These are phyloP conservation scores for Maniola jurtina DNA, from an alignment of 1,140 invertebrate genomes.

Conservation along the genomic window DNA sequence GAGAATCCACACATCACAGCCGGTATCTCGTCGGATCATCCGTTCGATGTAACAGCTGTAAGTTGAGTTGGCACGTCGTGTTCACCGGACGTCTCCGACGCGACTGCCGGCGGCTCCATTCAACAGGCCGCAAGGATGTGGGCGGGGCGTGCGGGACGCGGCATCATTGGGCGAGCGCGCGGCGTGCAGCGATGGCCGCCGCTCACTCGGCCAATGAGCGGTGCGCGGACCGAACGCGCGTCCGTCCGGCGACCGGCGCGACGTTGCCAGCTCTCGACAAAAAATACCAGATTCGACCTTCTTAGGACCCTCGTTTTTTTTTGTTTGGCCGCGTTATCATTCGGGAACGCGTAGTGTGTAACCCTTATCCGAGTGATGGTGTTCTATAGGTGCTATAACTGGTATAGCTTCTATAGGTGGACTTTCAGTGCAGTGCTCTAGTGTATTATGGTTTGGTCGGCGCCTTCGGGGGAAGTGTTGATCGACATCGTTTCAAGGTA, in stretches of 20 bases:
- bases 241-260: slow-evolving; percentile 65
- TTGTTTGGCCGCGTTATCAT: slow-evolving; percentile 76
- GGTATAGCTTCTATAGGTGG: slow-evolving; percentile 5
- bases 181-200: slow-evolving; percentile 68
- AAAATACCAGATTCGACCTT: slow-evolving; percentile 77
- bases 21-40: slow-evolving; percentile 16
- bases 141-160: slow-evolving; percentile 74
- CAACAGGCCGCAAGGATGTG: slow-evolving; percentile 65
- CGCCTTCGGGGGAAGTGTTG: slow-evolving; percentile 69
- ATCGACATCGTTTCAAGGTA: slow-evolving; percentile 73
- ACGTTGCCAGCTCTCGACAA: slow-evolving; percentile 73
- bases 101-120: slow-evolving; percentile 66
- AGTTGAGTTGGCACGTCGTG: slow-evolving; percentile 21
- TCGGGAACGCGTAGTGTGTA: slow-evolving; percentile 56
- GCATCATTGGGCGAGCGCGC: slow-evolving; percentile 63
- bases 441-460: slow-evolving; percentile 75
- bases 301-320: slow-evolving; percentile 75
- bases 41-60: background rate
- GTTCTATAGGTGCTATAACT: slow-evolving; percentile 51
- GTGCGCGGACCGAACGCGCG: slow-evolving; percentile 70
- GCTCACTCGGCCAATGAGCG: slow-evolving; percentile 72
- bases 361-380: slow-evolving; percentile 69
- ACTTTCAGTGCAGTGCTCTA: slow-evolving; percentile 61
- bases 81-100: slow-evolving; percentile 33
- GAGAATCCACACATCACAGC: slow-evolving; percentile 24